Evolutionary conservation across 2,888 invertebrate species (phyloP).

Genomic region (Lypha dubia): DNA sequence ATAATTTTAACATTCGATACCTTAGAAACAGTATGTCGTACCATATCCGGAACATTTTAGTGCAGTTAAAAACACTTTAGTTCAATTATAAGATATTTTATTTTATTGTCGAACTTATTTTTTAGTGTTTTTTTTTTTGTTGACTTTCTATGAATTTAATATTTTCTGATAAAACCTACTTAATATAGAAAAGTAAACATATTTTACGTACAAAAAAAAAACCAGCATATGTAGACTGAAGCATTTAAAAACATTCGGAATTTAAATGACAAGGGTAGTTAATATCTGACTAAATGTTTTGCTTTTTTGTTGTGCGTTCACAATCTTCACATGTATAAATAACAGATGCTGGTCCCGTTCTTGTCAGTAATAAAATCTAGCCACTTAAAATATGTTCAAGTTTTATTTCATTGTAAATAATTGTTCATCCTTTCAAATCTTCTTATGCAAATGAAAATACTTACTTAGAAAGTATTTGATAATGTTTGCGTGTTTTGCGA

Average conservation of each 20-base stretch:
- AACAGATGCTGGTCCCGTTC: conserved; percentile 32
- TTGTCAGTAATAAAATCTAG: conserved; percentile 62
- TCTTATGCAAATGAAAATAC: background rate
- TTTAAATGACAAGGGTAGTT: conserved; percentile 48
- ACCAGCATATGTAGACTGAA: background rate
- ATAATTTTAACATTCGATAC: no score
- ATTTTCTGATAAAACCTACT: background rate
- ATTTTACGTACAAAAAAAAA: background rate
- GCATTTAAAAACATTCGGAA: background rate
- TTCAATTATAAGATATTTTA: no score
- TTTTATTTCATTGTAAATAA: conserved; percentile 66
- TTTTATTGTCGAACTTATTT: background rate
- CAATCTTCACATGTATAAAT: conserved; percentile 54
- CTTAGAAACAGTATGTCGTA: no score
- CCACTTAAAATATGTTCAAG: conserved; percentile 65
- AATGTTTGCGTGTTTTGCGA: no score
- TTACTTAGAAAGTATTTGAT: background rate
- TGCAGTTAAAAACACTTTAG: no score
- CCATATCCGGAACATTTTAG: no score
- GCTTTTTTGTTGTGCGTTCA: background rate
- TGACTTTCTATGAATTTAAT: background rate
- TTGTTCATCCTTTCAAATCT: conserved; percentile 37
- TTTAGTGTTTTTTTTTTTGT: background rate
- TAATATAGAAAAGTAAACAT: background rate
- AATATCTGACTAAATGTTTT: background rate